Base-by-base conservation (phyloP, 2,113 vertebrate genomes). In the Pyxicephalus adspersus region DNA sequence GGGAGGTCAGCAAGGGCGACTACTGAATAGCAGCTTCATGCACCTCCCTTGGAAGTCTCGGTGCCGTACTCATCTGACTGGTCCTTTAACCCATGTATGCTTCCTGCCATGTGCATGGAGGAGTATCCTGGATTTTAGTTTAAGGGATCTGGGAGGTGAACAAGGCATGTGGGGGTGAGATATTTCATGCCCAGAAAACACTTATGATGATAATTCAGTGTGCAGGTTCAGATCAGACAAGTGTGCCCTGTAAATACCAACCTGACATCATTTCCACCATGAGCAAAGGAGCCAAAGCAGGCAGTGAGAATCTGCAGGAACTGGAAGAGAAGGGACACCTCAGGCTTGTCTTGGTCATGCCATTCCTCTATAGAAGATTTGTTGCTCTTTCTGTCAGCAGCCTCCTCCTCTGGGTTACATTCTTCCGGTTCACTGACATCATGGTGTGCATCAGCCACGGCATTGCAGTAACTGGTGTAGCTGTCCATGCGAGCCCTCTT, bases 191-290 rank as follows among this genome's bases (percentile, higher is more conserved):
- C 38, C 8, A 38, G 38, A 38, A 38, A 38, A 38, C 38, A n/a
- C n/a, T n/a, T n/a, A n/a, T n/a, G n/a, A n/a, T n/a, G n/a, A n/a
- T n/a, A n/a, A n/a, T n/a, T 9, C 11, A 15, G 15, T 13, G 38
- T 45, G 11, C 38, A 65, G 25, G 31, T 29, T 31, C 64, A 65
- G 0, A 65, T 34, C 31, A 65, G 64, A 28, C 11, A 31, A 8
- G 20, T 60, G 6, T 60, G 57, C 7, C 55, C 55, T 58, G n/a
- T 20, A 58, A 18, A 22, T 23, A 85, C 91, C 71, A 75, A 98
- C 97, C 97, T 98, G 87, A 99, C 97, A 0, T 99, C 97, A 2
- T 99, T 99, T 70, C 97, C 97, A n/a, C 97, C 97, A 0, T 99
- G 97, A 26, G 97, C 97, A 0, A 99, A 99, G 2, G 97, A 99